phyloP scores from a whole-genome alignment of 2,888 invertebrate genomes.

The Tolmerus cingulatus region DNA sequence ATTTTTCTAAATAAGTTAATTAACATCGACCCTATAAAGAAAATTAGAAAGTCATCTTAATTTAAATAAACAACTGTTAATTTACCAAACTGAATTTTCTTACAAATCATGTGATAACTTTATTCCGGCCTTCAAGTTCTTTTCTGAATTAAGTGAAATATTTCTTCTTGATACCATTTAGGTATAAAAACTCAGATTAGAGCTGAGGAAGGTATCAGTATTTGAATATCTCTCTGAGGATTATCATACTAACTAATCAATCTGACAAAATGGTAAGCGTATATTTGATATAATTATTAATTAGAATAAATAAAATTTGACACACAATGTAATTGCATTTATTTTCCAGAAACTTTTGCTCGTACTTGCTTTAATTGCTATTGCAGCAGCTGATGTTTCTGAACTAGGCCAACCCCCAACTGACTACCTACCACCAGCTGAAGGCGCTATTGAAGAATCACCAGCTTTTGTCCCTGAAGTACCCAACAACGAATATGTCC shows the following conservation, averaged over 20 bases:
- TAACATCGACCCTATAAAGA: background rate
- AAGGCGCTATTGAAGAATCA: background rate
- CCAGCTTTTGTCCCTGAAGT: background rate
- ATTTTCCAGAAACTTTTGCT: background rate
- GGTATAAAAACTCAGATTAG: background rate
- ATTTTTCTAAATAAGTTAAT: background rate
- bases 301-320: background rate
- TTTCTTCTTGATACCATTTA: background rate
- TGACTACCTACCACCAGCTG: constrained; percentile 21
- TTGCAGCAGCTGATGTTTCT: background rate
- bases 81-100: background rate
- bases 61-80: background rate
- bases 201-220: background rate
- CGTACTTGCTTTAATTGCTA: background rate
- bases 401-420: background rate
- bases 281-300: background rate
- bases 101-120: background rate
- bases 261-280: background rate
- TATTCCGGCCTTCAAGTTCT: background rate
- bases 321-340: background rate
- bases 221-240: background rate
- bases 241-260: background rate
- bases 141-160: background rate
- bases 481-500: constrained; percentile 2
- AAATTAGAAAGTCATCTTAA: background rate